These are phyloP conservation scores for Heliconius aoede DNA, from an alignment of 2,888 invertebrate species.

Conservation along the genomic window DNA sequence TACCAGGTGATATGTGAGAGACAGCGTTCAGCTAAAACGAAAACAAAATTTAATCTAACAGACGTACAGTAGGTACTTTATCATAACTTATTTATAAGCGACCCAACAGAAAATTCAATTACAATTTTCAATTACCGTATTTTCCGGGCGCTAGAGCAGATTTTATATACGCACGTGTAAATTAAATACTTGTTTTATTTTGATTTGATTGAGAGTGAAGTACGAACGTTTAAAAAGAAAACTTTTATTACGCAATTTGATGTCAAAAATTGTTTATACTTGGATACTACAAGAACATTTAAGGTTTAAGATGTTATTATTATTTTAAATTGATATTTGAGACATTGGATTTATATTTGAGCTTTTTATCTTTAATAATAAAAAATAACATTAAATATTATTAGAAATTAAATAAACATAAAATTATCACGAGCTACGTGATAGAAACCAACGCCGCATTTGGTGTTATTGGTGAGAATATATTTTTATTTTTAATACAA, in stretches of 20 bases:
- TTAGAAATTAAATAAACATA: background rate
- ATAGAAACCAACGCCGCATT: background rate
- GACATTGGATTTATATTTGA: background rate
- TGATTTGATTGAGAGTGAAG: constrained; percentile 1
- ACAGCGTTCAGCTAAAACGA: background rate
- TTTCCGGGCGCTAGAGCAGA: constrained; percentile 5
- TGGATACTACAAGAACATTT: constrained; percentile 5
- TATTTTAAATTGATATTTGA: background rate
- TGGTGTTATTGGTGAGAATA: background rate
- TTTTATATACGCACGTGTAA: constrained; percentile 20
- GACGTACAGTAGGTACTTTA: background rate
- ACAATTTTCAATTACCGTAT: constrained; percentile 22
- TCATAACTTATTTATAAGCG: constrained; percentile 10
- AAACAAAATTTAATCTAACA: background rate
- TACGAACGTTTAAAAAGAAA: constrained; percentile 17
- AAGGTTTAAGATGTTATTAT: background rate
- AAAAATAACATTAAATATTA: background rate
- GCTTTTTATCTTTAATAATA: background rate
- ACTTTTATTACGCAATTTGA: constrained; percentile 30
- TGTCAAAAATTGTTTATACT: constrained; percentile 34
- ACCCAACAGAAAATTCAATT: constrained; percentile 24
- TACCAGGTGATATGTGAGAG: background rate
- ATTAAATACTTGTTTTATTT: constrained; percentile 26
- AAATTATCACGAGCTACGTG: background rate
- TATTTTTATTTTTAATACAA: constrained; percentile 11